Base-by-base conservation (phyloP, 2,888 invertebrate species). In the Bellardia pandia region DNA sequence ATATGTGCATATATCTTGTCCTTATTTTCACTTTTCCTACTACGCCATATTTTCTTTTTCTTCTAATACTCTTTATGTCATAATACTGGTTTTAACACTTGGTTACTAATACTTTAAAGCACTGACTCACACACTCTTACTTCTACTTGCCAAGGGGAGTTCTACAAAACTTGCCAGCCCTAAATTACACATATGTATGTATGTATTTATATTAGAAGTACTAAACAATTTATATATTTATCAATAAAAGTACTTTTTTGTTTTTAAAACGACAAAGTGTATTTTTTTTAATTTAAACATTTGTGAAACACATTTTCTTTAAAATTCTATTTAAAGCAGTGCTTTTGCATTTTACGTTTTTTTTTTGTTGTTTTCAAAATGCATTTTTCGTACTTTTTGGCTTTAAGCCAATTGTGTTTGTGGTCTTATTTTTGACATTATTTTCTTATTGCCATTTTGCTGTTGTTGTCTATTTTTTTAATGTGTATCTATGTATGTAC, bases 341-440 rank as follows among this genome's bases (percentile, higher is more conserved):
- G 68, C 64, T 72, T 45, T 64, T 68, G 53, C 74, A 81, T 69
- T 80, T 85, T 40, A 60, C 40, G 51, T 77, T 82, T 56, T 53
- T 68, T 68, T 37, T 5, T 37, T 37, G 0, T 37, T 37, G 4
- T 37, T 3, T 37, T 4, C 37, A 78, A 82, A 82, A 82, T 82
- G 82, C 81, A 78, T 78, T 86, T 78, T 74, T 68, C 37, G 13
- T 42, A 23, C 51, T 33, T 64, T 69, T 87, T 87, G 87, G 87
- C 87, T 78, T 75, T 60, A 37, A 51, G 87, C 87, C 87, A 87
- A 75, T 85, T 87, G 81, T 84, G 60, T 81, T 81, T 86, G 83
- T 84, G 78, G 75, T 87, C 81, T 82, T 87, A 87, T 87, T 85
- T 87, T 87, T 84, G 86, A 87, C 86, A 87, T 78, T 85, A 85